A percentile compares a stretch with the other conserved stretches of the same genome.
These are phyloP conservation scores for Euclidia mi DNA, from an alignment of 2,888 invertebrate species.

Conservation along the genomic window DNA sequence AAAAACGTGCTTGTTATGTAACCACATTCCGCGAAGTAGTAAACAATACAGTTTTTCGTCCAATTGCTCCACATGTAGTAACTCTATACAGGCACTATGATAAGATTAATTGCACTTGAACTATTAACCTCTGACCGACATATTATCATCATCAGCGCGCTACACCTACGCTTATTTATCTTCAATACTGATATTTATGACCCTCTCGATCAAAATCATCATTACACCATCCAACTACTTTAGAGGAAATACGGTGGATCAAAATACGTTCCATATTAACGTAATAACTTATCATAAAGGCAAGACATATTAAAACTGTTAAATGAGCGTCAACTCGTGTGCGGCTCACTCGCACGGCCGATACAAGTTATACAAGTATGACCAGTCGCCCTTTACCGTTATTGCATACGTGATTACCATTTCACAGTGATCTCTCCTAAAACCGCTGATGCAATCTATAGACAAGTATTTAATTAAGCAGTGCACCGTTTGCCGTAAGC, in stretches of 20 bases:
- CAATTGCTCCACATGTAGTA: slow-evolving; percentile 10
- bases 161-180: slow-evolving; percentile 29
- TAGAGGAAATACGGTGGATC: not conserved
- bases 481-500: slow-evolving; percentile 40
- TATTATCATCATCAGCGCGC: slow-evolving; percentile 32
- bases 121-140: slow-evolving; percentile 46
- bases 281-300: slow-evolving; percentile 7
- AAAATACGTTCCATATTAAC: not conserved
- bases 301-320: slow-evolving; percentile 29
- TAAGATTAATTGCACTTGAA: slow-evolving; percentile 50
- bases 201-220: not conserved
- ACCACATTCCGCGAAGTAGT: not conserved
- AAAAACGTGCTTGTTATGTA: not conserved
- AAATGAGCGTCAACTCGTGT: slow-evolving; percentile 18
- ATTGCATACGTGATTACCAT: slow-evolving; percentile 41
- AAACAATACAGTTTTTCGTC: not conserved
- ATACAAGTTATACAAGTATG: slow-evolving; percentile 13
- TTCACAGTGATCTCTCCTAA: slow-evolving; percentile 44
- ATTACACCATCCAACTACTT: not conserved
- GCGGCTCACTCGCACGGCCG: slow-evolving; percentile 18
- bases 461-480: slow-evolving; percentile 56
- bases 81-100: slow-evolving; percentile 28
- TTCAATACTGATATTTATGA: slow-evolving; percentile 28
- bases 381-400: slow-evolving; percentile 42
- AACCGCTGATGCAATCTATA: slow-evolving; percentile 50